Evolutionary conservation across 2,797 vertebrate genomes (phyloP), one percentile per base, ranked within the genome.

Genomic region (Graptemys geographica): DNA sequence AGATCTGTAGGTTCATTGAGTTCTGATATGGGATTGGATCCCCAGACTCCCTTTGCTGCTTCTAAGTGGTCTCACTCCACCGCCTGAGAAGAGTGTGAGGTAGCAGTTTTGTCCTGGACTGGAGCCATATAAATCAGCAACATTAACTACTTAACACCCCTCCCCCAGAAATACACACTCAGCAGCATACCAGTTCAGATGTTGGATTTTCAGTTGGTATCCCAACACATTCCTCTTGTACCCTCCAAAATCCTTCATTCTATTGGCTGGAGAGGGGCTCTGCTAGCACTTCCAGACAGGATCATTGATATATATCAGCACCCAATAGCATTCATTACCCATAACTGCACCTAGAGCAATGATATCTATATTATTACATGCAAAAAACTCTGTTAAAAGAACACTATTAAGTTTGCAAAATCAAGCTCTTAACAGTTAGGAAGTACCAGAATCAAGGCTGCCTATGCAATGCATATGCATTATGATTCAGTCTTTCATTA

Each of bases 271-370:
- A 33, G 85, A 85, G 41, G 10, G 19, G 37, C 19, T 21, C 19
- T 44, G 16, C 53, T 37, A 2, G 69, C 2, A 23, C 8, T 37
- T 41, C n/a, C 69, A 23, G 0, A 0, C 51, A 23, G 82, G 28
- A 69, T 89, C 8, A 25, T 52, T 82, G 5, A 15, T 12, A 57
- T 90, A 53, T 92, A 15, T 21, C 65, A 80, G 33, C 33, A 13
- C 74, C 69, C 31, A 84, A 4, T 1, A 86, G 44, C 65, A 56
- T 62, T 37, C 55, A 6, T 90, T 74, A 79, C 15, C 8, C 15
- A 10, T 47, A 53, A 27, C 52, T 37, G 18, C 5, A 47, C 69
- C 11, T 23, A 2, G n/a, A 72, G 6, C 37, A 72, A 41, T 41
- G 19, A 72, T 37, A 11, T 37, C 19, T 41, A 41, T 41, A 11